Evolutionary conservation across 2,888 invertebrate genomes (phyloP), one percentile per base, ranked within the genome.

Genomic region (Trachelus iudaicus): DNA sequence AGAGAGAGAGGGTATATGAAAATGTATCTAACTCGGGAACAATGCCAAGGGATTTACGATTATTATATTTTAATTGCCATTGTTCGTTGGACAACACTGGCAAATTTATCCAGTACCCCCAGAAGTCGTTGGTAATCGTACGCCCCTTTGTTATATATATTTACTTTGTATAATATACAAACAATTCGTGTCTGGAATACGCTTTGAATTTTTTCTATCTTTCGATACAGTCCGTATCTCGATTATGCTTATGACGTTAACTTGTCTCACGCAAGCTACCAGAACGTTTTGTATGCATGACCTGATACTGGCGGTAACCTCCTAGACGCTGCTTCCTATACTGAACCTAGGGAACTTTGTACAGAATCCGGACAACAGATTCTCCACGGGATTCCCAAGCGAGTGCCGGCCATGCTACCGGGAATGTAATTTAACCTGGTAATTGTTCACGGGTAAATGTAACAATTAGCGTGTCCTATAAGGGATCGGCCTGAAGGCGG

Each of bases 401-500:
- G 33, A 69, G 69, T 69, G 69, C 79, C 79, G 71, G 31, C 40
- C 76, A 56, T 69, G 71, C 79, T 71, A 75, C 76, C 80, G 81
- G 81, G 82, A 83, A 84, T 86, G 85, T 83, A 87, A 86, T 87
- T 86, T 84, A 87, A 83, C 85, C 83, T 86, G 83, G 83, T 85
- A 85, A 87, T 87, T 85, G 85, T 85, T 80, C 85, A 78, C 77
- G 83, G 82, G 86, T 85, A 87, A 87, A 86, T 86, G 85, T 86
- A 85, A 87, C 86, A 87, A 87, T 87, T 85, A 85, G 81, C 83
- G 79, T 79, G 69, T 33, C 13, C 30, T 40, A 40, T 40, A 40
- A 40, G 40, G 40, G 40, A 40, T 15, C 40, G 40, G 40, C 40
- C 40, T 40, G 40, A 40, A 40, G 40, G 40, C 40, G 40, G 15